Evolutionary conservation across 2,797 vertebrate genomes (phyloP), one percentile per base, ranked within the genome.

Genomic region (Benthosema pterotum): DNA sequence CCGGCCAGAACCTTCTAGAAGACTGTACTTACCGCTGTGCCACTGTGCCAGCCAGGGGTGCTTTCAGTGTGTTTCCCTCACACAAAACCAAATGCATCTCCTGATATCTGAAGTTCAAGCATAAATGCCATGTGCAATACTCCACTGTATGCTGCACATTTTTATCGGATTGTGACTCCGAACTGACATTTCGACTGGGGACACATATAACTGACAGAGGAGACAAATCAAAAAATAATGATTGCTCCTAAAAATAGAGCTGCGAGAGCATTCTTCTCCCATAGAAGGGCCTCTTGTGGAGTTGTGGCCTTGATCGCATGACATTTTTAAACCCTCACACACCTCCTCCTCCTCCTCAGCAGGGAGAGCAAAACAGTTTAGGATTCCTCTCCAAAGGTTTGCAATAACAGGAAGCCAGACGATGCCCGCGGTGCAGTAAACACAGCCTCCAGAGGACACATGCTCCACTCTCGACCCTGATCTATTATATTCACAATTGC

Each of bases 171-270:
- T 38, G 32, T 38, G 32, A 38, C 11, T 38, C 32, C 11, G 8
- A 38, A 9, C 32, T 38, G 32, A 38, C 32, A 8, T 38, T 11
- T 38, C 32, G 7, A 38, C 32, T 9, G 7, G 32, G 32, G 32
- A 14, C 22, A n/a, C 32, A 15, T 28, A 15, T 12, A 15, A 11
- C 47, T 46, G 47, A 67, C 61, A 55, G 62, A 57, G 48, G 45
- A 63, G 65, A 55, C 52, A 75, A 77, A 75, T 66, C 46, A 79
- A 9, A 63, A 79, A 60, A 57, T 58, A 58, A 45, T 38, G 8
- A 63, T 52, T 54, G 51, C 42, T 70, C 71, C 77, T 83, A 82
- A 79, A 85, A 85, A 82, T 85, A 84, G 67, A 25, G 28, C n/a
- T 25, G 3, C 47, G 46, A 75, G 77, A 38, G 32, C 8, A 83